Evolutionary conservation across 64 coral and sea anemone species (phyloP), one percentile per base, ranked within the genome.

Genomic region (Montipora cactus): DNA sequence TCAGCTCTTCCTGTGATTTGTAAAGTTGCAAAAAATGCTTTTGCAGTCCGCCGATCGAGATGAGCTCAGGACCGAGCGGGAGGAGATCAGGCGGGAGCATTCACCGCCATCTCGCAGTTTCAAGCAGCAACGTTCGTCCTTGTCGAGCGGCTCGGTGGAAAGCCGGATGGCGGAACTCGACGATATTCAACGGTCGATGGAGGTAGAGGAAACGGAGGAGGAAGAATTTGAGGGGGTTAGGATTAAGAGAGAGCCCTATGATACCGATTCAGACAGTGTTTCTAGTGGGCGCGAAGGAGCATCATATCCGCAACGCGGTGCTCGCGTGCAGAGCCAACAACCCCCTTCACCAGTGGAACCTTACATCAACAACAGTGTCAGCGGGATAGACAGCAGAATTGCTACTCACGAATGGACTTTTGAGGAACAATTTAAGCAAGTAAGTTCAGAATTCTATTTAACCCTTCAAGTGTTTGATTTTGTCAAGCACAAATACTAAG

Each of bases 81-180:
- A 82, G 64, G 70, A 82, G 64, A 80, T 47, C 75, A 90, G 19
- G 66, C 82, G 73, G 80, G 80, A 90, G 3, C 76, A 81, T 69
- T 83, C 88, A 71, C 50, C 93, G 55, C 87, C 93, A 87, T 87
- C 93, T 88, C 93, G 81, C 37, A 89, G 81, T 71, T 95, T 90
- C 47, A 95, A 95, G 93, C 93, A 89, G 59, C 93, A 89, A 46
- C 82, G 82, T 18, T 86, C 82, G 46, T 86, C 82, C 44, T 47
- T 86, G 82, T 86, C 82, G 45, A 84, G 80, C 44, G 79, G 82
- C 13, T 95, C 78, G 59, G 95, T 98, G 77, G 96, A 98, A 51
- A 98, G 96, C 86, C 87, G 96, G 91, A 98, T 98, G 96, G 96
- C 96, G n/a, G 96, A 98, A 68, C 72, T 98, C 52, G 96, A 98